These are phyloP conservation scores for Vanacampus margaritifer DNA, from an alignment of 2,113 vertebrate species.

Conservation along the genomic window DNA sequence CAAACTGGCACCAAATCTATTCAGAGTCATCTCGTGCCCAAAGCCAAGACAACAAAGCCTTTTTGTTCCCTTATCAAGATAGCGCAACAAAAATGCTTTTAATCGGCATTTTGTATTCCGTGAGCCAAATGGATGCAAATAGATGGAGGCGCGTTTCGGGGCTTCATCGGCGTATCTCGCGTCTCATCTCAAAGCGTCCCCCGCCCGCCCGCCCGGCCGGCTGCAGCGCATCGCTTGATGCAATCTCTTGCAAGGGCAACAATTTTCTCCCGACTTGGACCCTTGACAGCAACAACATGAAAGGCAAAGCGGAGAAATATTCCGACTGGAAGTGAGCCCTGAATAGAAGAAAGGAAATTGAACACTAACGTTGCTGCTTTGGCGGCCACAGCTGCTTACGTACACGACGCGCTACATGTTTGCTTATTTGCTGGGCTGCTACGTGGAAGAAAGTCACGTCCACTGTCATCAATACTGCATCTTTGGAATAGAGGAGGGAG, in stretches of 20 bases:
- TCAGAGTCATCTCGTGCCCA: no score
- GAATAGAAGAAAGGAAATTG: not conserved
- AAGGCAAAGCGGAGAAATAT: slow-evolving; percentile 9
- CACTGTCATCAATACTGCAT: slow-evolving; percentile 28
- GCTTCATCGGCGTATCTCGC: not conserved
- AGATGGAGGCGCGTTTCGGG: not conserved
- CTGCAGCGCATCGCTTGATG: slow-evolving; percentile 27
- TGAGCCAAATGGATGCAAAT: not conserved
- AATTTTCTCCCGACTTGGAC: slow-evolving; percentile 42
- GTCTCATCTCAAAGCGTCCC: not conserved
- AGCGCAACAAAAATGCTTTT: not conserved
- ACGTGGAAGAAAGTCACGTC: not conserved
- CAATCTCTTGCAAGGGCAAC: slow-evolving; percentile 47
- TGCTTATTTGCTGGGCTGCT: not conserved
- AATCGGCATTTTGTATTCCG: not conserved
- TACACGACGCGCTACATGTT: not conserved
- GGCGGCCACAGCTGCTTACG: not conserved
- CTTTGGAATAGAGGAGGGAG: not conserved
- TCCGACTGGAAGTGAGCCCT: not conserved
- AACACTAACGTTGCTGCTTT: not conserved
- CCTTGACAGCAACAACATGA: slow-evolving; percentile 19
- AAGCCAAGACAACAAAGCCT: no score
- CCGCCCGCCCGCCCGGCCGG: no score
- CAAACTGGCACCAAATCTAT: no score
- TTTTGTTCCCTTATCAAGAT: not conserved